Conservation (phyloP, 1,140 invertebrate genomes). For the Zelostemma sp. region DNA sequence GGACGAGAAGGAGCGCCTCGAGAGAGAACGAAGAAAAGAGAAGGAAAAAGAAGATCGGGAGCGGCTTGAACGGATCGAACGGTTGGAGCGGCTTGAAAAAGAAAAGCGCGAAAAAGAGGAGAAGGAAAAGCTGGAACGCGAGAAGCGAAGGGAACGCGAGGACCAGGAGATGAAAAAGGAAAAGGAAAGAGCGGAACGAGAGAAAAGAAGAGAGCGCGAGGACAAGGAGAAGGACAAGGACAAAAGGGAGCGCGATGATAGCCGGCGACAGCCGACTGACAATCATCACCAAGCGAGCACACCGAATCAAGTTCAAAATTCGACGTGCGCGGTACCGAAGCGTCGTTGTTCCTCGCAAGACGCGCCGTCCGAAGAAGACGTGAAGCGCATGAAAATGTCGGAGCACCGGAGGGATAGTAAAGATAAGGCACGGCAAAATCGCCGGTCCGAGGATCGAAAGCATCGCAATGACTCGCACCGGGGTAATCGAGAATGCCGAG, state of each 20-base stretch:
- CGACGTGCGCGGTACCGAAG: conserved; percentile 75
- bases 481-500: conserved; percentile 61
- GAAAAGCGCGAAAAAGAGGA: conserved; percentile 59
- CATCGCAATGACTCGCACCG: conserved; percentile 65
- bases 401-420: conserved; percentile 80
- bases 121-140: conserved; percentile 53
- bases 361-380: conserved; percentile 76
- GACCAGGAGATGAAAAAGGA: conserved; percentile 41
- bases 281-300: conserved; percentile 56
- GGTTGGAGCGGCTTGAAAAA: conserved; percentile 51
- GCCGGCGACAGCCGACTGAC: conserved; percentile 48
- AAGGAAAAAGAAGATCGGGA: conserved; percentile 58
- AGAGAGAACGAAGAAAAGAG: conserved; percentile 49
- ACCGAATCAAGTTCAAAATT: conserved; percentile 55
- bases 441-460: conserved; percentile 66
- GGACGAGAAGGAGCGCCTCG: conserved; percentile 65
- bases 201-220: conserved; percentile 47
- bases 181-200: conserved; percentile 36
- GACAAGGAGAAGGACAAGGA: conserved; percentile 49
- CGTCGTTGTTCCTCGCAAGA: conserved; percentile 84
- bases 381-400: conserved; percentile 78
- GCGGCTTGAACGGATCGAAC: conserved; percentile 51
- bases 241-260: conserved; percentile 33
- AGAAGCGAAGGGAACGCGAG: conserved; percentile 54
- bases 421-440: conserved; percentile 71